Percentiles rank a stretch among this genome's conserved stretches.
phyloP scores from a whole-genome alignment of 2,888 invertebrate genomes.

The Hipparchia sbordonii region DNA sequence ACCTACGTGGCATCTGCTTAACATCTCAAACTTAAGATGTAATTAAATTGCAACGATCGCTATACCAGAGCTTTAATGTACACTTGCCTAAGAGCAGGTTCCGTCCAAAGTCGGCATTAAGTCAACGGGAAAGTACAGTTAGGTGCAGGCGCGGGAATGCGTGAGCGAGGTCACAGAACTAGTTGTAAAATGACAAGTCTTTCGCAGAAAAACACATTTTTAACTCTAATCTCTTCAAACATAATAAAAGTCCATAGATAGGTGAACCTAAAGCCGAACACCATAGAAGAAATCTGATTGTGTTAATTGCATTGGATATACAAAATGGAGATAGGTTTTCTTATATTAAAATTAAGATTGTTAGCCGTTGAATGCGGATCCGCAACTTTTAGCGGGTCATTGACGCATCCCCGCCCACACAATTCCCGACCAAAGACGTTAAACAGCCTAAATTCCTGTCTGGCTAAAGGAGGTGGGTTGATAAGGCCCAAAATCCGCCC shows the following conservation, averaged over 20 bases:
- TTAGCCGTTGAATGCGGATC: slow-evolving; percentile 72
- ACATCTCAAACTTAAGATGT: slow-evolving; percentile 75
- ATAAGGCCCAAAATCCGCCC: too few species aligned
- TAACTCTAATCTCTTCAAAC: slow-evolving; percentile 33
- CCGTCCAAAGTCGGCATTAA: slow-evolving; percentile 80
- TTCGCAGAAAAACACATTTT: slow-evolving; percentile 70
- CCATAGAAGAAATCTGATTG: slow-evolving; percentile 5
- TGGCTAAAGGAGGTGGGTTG: too few species aligned
- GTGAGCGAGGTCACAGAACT: slow-evolving; percentile 83
- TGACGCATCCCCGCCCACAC: slow-evolving; percentile 79
- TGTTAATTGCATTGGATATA: neutral
- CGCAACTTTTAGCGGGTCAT: slow-evolving; percentile 79
- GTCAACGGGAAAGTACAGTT: slow-evolving; percentile 83
- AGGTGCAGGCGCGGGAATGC: slow-evolving; percentile 82
- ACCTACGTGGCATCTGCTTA: slow-evolving; percentile 67
- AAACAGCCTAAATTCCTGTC: slow-evolving; percentile 43
- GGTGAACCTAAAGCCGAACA: neutral
- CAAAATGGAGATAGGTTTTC: slow-evolving; percentile 18
- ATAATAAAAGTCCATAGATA: neutral
- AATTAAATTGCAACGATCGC: slow-evolving; percentile 81
- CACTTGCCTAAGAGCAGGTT: slow-evolving; percentile 81
- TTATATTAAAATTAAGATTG: slow-evolving; percentile 36
- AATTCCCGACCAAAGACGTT: slow-evolving; percentile 58
- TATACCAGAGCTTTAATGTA: slow-evolving; percentile 72
- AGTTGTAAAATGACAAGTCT: slow-evolving; percentile 81